A percentile compares a stretch with the other conserved stretches of the same genome.
Evolutionary conservation across 2,888 invertebrate genomes (phyloP).

Genomic region (Trichogramma dendrolimi): DNA sequence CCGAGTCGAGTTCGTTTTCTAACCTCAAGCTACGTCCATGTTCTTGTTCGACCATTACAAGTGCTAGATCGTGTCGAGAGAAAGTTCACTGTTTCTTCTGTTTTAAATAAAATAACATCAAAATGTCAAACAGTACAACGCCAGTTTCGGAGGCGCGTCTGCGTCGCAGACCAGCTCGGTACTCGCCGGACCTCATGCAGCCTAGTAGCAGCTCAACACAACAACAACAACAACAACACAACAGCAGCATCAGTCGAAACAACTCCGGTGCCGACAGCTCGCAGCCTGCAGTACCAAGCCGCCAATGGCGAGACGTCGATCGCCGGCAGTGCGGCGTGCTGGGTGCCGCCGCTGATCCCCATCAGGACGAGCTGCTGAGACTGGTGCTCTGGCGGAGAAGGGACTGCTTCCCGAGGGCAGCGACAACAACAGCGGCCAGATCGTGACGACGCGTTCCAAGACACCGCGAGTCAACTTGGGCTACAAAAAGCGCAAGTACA

Average conservation of each 20-base stretch:
- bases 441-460: constrained; percentile 18
- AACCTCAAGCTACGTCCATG: too few relatives aligned
- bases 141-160: constrained; percentile 18
- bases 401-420: not conserved
- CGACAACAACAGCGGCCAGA: not conserved
- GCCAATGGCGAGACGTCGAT: not conserved
- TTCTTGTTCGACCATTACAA: too few relatives aligned
- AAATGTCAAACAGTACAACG: too few relatives aligned
- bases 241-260: not conserved
- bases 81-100: too few relatives aligned
- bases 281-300: not conserved
- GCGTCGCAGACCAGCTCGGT: constrained; percentile 26
- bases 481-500: constrained; percentile 6
- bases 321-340: not conserved
- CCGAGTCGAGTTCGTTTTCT: too few relatives aligned
- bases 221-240: constrained; percentile 14
- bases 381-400: not conserved
- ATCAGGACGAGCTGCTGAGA: not conserved
- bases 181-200: constrained; percentile 20
- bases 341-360: not conserved
- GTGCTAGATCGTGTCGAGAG: too few relatives aligned
- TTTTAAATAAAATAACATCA: too few relatives aligned
- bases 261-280: constrained; percentile 6
- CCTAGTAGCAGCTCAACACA: constrained; percentile 7
- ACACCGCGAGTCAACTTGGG: not conserved